A percentile compares a stretch with the other conserved stretches of the same genome.
Evolutionary conservation across 2,113 vertebrate genomes (phyloP).

Genomic region (Scomber japonicus): DNA sequence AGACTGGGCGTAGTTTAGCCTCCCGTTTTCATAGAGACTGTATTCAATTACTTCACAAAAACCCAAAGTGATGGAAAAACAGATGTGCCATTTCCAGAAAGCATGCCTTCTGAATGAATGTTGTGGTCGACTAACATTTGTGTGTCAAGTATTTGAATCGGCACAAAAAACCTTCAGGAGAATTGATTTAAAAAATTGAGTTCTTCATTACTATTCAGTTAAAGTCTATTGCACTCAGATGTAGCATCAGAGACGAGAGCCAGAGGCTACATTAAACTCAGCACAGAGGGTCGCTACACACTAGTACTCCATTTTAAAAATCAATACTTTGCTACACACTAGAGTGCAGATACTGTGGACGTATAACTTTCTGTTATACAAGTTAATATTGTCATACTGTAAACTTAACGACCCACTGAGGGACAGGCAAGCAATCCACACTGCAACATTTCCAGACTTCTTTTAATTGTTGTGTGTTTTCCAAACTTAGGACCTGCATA

Average conservation of each 20-base stretch:
- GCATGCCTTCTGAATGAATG: conserved; percentile 32
- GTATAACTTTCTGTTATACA: background rate
- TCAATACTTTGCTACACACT: background rate
- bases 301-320: background rate
- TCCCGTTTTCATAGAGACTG: background rate
- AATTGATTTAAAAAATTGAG: conserved; percentile 5
- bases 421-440: background rate
- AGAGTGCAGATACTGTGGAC: background rate
- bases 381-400: background rate
- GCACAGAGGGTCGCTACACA: background rate
- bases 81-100: conserved; percentile 54
- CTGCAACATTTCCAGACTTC: background rate
- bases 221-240: background rate
- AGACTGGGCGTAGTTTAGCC: background rate
- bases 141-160: conserved; percentile 1
- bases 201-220: background rate
- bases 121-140: background rate
- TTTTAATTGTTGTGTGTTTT: background rate
- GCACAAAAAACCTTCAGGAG: background rate
- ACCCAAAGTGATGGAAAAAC: conserved; percentile 11
- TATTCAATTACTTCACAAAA: conserved; percentile 32
- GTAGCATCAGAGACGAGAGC: too few species aligned
- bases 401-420: background rate
- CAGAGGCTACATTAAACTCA: background rate
- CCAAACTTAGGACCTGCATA: background rate